Evolutionary conservation across 2,888 invertebrate genomes (phyloP).

Genomic region (Netelia virgata): DNA sequence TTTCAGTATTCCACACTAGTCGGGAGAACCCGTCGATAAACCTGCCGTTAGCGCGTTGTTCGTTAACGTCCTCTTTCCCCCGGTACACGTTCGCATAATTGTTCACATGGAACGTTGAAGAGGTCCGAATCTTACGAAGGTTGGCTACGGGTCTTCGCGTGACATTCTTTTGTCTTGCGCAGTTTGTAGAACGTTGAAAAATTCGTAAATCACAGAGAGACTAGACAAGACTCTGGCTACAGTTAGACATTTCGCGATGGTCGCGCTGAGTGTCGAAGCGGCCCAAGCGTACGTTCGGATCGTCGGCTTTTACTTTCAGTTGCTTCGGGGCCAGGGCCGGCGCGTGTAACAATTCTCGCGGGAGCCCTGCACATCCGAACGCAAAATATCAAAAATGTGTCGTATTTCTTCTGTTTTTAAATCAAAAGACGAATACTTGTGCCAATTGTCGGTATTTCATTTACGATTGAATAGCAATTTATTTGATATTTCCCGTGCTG

Average conservation of each 20-base stretch:
- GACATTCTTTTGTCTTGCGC: background rate
- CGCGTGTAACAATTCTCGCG: constrained; percentile 21
- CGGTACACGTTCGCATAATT: background rate
- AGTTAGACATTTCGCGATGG: constrained; percentile 47
- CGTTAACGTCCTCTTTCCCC: background rate
- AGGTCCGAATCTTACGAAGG: background rate
- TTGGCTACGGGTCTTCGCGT: background rate
- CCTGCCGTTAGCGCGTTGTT: constrained; percentile 47
- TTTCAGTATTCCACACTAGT: constrained; percentile 74
- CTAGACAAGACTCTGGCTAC: constrained; percentile 11
- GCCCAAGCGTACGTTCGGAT: constrained; percentile 57
- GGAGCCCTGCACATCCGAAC: constrained; percentile 5
- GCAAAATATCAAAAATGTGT: background rate
- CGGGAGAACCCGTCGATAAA: constrained; percentile 74
- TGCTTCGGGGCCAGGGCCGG: constrained; percentile 76
- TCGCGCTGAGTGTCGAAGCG: constrained; percentile 50
- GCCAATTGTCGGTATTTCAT: background rate
- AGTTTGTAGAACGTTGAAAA: constrained; percentile 28
- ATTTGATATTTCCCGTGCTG: background rate
- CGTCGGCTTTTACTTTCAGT: constrained; percentile 75
- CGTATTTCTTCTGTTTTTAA: background rate
- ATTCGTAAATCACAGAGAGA: constrained; percentile 26
- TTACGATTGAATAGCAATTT: background rate
- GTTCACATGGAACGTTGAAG: background rate
- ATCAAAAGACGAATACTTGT: background rate